Evolutionary conservation across 2,113 vertebrate genomes (phyloP).

Genomic region (Poeciliopsis prolifica): DNA sequence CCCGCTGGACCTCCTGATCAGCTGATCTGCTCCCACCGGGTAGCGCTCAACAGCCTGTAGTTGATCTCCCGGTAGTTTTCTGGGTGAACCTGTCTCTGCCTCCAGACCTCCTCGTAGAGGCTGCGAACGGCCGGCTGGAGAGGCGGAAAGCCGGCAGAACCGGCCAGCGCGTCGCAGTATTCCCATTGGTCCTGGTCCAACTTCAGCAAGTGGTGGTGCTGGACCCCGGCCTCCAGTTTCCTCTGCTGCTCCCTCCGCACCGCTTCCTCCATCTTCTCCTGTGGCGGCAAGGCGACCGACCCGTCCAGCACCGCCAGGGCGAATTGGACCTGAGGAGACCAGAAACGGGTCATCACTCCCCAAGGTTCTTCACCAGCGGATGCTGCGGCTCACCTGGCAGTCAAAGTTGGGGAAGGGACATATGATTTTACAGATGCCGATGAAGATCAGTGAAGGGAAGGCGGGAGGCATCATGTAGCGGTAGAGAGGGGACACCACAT

Average conservation of each 20-base stretch:
- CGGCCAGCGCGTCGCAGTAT: conserved; percentile 67
- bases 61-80: conserved; percentile 67
- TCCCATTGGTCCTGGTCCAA: conserved; percentile 71
- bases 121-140: conserved; percentile 52
- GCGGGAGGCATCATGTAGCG: conserved; percentile 75
- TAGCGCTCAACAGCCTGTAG: conserved; percentile 69
- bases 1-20: neutral
- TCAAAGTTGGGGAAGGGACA: conserved; percentile 83
- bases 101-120: conserved; percentile 72
- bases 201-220: conserved; percentile 64
- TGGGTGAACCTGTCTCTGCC: conserved; percentile 51
- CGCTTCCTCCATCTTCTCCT: conserved; percentile 62
- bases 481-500: conserved; percentile 77
- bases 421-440: conserved; percentile 80
- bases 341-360: too few species aligned
- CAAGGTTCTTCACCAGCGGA: accelerated
- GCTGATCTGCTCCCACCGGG: conserved; percentile 61
- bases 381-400: conserved; percentile 73
- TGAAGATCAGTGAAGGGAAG: conserved; percentile 80
- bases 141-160: conserved; percentile 48
- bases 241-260: conserved; percentile 29
- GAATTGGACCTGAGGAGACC: conserved; percentile 65
- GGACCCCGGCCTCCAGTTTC: conserved; percentile 45
- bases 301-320: conserved; percentile 70
- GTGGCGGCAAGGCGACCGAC: conserved; percentile 53